These are phyloP conservation scores for Campopleginae sp. DNA, from an alignment of 2,888 invertebrate genomes.

Conservation along the genomic window DNA sequence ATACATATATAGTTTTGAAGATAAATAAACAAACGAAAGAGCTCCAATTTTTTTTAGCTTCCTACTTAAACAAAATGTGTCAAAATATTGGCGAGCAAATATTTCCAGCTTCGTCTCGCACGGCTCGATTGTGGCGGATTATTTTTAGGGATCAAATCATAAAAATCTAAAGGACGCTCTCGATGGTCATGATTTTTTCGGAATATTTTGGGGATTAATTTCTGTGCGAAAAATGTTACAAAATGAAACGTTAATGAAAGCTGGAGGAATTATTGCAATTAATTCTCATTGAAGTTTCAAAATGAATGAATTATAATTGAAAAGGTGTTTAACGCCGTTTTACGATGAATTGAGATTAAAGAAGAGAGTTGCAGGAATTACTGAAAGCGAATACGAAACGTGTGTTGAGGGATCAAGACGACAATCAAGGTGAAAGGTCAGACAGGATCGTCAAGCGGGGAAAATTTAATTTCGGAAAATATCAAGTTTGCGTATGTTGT, in stretches of 20 bases:
- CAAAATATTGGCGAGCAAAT: constrained; percentile 4
- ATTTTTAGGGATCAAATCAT: background rate
- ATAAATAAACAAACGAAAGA: constrained; percentile 1
- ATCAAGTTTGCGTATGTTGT: constrained; percentile 51
- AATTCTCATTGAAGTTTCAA: background rate
- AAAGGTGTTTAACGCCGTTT: background rate
- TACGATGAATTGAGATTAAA: background rate
- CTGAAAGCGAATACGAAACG: constrained; percentile 12
- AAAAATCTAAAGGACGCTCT: background rate
- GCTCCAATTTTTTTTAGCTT: background rate
- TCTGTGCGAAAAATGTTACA: no score
- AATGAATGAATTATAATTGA: background rate
- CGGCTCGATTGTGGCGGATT: background rate
- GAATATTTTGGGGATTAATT: background rate
- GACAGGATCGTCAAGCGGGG: constrained; percentile 30
- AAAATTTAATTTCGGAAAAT: constrained; percentile 59
- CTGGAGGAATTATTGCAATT: background rate
- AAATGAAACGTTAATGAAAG: background rate
- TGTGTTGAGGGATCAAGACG: constrained; percentile 21
- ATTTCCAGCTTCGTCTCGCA: background rate
- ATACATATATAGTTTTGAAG: background rate
- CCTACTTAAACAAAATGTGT: background rate
- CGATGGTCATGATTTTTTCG: background rate
- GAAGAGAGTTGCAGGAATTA: background rate
- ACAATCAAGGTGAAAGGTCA: constrained; percentile 42